Evolutionary conservation across 2,888 invertebrate genomes (phyloP).

Genomic region (Trisateles emortualis): DNA sequence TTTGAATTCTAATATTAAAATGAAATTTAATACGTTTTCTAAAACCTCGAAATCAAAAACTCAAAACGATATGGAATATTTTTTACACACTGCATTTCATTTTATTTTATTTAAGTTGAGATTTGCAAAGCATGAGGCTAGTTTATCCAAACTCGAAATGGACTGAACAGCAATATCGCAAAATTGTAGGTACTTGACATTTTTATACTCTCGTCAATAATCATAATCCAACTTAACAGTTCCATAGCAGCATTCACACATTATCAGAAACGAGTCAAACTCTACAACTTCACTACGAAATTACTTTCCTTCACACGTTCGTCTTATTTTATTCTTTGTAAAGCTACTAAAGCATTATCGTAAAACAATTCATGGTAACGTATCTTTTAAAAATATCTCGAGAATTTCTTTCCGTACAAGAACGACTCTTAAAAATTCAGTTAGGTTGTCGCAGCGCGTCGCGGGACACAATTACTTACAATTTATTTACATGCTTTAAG

Average conservation of each 20-base stretch:
- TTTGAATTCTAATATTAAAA: neutral
- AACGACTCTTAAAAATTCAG: conserved; percentile 44
- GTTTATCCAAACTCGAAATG: too few relatives aligned
- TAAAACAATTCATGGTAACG: conserved; percentile 49
- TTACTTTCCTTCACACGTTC: neutral
- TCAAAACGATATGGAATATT: too few relatives aligned
- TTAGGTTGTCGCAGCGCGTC: conserved; percentile 47
- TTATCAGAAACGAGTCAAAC: neutral
- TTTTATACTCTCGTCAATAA: too few relatives aligned
- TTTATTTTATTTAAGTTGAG: too few relatives aligned
- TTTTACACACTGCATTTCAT: too few relatives aligned
- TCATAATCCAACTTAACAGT: conserved; percentile 3
- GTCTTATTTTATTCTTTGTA: neutral
- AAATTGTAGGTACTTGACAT: too few relatives aligned
- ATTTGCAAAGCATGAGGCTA: too few relatives aligned
- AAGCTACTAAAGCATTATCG: conserved; percentile 36
- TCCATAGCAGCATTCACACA: neutral
- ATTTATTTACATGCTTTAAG: conserved; percentile 71
- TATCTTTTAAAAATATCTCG: conserved; percentile 16
- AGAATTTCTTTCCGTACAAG: conserved; percentile 8
- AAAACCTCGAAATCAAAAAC: neutral
- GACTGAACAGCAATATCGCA: too few relatives aligned
- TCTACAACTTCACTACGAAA: neutral
- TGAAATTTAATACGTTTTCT: neutral
- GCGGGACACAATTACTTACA: conserved; percentile 69